Base-by-base conservation (phyloP, 2,888 invertebrate genomes). In the Latrodectus hesperus region DNA sequence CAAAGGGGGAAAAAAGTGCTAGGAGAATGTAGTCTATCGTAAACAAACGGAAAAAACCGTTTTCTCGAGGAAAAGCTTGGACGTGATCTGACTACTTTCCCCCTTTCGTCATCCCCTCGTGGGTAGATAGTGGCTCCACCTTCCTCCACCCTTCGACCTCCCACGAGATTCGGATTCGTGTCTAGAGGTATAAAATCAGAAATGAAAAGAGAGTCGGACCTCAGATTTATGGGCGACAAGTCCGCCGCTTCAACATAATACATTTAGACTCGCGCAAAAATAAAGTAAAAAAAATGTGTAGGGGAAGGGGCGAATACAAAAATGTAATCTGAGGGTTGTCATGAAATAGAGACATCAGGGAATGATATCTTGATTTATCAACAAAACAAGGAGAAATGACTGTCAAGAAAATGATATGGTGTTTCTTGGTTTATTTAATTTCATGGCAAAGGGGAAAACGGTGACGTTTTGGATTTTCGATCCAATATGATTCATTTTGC, bases 11-110 rank as follows among this genome's bases (percentile, higher is more conserved):
- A 12, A 64, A 14, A 55, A 16, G 11, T 11, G 12, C 55, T 14
- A 3, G 55, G 55, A 55, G 16, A 55, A 55, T 55, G 55, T 55
- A 55, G 17, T 73, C 77, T 71, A 76, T 77, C 81, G 81, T 81
- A 86, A 86, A 86, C 86, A 86, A 81, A 86, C 80, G 76, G 76
- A 70, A 77, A 78, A 77, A 81, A 76, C 76, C 81, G 81, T 81
- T 86, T 81, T 77, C 81, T 73, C 73, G 38, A 72, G 72, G 55
- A 55, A 86, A 70, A 77, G 76, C 22, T 64, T 67, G 80, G 76
- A 86, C 86, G 86, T 86, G 86, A 86, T 86, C 77, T 49, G 86
- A 86, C 86, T 86, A 77, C 55, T 75, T 76, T 51, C 52, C 22
- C 17, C 65, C 49, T 53, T 51, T 51, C 14, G 49, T 38, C 72